These are phyloP conservation scores for Euspilapteryx auroguttella DNA, from an alignment of 2,888 invertebrate species.

Conservation along the genomic window DNA sequence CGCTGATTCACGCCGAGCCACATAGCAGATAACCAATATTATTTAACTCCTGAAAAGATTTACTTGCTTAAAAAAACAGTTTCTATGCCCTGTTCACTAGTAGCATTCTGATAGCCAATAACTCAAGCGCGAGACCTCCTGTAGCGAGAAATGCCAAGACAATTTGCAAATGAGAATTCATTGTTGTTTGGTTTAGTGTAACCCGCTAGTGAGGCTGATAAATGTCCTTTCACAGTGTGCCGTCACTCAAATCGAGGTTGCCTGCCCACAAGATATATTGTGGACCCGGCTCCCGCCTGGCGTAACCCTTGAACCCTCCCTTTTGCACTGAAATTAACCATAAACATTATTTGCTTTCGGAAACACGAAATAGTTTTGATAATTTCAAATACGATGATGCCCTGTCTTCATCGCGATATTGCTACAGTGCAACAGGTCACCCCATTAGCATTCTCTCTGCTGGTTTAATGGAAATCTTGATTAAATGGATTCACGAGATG, in stretches of 20 bases:
- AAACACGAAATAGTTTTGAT: too few relatives aligned
- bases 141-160: slow-evolving; percentile 46
- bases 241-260: slow-evolving; percentile 61
- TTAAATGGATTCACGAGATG: too few relatives aligned
- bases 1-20: neutral
- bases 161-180: slow-evolving; percentile 60
- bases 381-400: too few relatives aligned
- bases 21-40: neutral
- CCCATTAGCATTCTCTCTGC: too few relatives aligned
- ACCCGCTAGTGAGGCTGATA: slow-evolving; percentile 58
- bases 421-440: too few relatives aligned
- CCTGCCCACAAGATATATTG: slow-evolving; percentile 59
- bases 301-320: slow-evolving; percentile 30
- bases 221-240: slow-evolving; percentile 57
- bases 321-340: slow-evolving; percentile 47
- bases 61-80: too few relatives aligned
- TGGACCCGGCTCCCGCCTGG: slow-evolving; percentile 46
- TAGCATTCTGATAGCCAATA: too few relatives aligned
- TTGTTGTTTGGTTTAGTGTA: slow-evolving; percentile 59
- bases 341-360: slow-evolving; percentile 7
- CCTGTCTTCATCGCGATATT: too few relatives aligned
- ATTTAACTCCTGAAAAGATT: too few relatives aligned
- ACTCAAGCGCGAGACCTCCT: too few relatives aligned
- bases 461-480: too few relatives aligned
- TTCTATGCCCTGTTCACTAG: too few relatives aligned